These are phyloP conservation scores for Chunga burmeisteri DNA, from an alignment of 2,113 vertebrate genomes.

Conservation along the genomic window DNA sequence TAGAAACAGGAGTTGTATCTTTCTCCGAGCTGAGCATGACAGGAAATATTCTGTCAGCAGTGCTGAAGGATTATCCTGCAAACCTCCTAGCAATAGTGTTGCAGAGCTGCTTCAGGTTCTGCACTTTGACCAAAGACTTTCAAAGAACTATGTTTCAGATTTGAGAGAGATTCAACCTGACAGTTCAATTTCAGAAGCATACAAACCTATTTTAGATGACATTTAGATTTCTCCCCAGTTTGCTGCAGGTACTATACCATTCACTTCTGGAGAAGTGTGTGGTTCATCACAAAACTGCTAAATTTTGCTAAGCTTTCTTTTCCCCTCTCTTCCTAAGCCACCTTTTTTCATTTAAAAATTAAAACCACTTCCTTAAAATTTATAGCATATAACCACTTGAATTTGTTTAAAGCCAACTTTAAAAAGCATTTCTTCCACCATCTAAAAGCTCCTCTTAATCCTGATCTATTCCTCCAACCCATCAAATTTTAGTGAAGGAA, in stretches of 20 bases:
- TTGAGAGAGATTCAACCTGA: constrained; percentile 16
- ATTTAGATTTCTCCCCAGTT: constrained; percentile 10
- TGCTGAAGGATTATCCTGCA: background rate
- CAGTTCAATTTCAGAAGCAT: constrained; percentile 8
- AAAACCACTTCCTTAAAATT: background rate
- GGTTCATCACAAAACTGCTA: background rate
- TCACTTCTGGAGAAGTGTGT: background rate
- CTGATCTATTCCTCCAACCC: background rate
- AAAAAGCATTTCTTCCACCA: background rate
- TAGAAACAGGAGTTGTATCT: background rate
- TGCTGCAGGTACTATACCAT: background rate
- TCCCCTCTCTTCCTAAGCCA: background rate
- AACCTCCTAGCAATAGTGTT: background rate
- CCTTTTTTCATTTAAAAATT: background rate
- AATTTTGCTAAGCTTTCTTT: background rate
- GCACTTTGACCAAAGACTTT: constrained; percentile 1
- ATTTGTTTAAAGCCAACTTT: background rate
- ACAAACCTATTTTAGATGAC: background rate
- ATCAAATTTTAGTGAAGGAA: background rate
- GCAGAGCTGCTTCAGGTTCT: constrained; percentile 15
- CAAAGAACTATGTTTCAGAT: background rate
- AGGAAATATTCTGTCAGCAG: background rate
- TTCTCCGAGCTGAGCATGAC: background rate
- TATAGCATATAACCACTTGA: background rate
- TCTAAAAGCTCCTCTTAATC: background rate